A percentile compares a stretch with the other conserved stretches of the same genome.
Evolutionary conservation across 2,797 vertebrate species (phyloP).

Genomic region (Dermochelys coriacea): DNA sequence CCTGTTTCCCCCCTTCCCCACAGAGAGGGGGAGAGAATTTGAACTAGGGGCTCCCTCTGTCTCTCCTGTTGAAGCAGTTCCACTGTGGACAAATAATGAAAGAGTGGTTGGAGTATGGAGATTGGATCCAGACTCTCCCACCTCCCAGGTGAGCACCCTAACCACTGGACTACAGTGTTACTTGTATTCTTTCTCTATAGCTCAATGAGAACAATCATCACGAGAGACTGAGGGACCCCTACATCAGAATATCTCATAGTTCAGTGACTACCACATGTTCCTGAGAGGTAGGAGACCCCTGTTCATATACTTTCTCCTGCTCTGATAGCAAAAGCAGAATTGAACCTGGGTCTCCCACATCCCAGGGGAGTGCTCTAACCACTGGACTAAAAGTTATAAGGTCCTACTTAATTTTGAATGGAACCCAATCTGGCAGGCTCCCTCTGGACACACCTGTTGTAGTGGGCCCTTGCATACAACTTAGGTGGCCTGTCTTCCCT

Average conservation of each 20-base stretch:
- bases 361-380: too few species aligned
- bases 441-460: not conserved
- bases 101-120: not conserved
- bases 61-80: not conserved
- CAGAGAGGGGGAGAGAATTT: not conserved
- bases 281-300: not conserved
- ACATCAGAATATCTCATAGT: not conserved
- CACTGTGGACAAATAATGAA: not conserved
- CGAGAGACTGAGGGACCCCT: not conserved
- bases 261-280: not conserved
- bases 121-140: not conserved
- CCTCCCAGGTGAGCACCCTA: too few species aligned
- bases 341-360: not conserved
- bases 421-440: not conserved
- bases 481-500: not conserved
- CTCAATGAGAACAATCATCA: not conserved
- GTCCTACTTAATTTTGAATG: not conserved
- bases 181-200: not conserved
- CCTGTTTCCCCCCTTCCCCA: fast-evolving
- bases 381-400: not conserved
- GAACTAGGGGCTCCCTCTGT: too few species aligned
- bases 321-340: not conserved
- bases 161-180: not conserved
- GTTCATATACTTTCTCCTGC: not conserved
- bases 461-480: too few species aligned